phyloP scores from a whole-genome alignment of 35 echinoderm and acorn worm species.

The Patiria miniata region DNA sequence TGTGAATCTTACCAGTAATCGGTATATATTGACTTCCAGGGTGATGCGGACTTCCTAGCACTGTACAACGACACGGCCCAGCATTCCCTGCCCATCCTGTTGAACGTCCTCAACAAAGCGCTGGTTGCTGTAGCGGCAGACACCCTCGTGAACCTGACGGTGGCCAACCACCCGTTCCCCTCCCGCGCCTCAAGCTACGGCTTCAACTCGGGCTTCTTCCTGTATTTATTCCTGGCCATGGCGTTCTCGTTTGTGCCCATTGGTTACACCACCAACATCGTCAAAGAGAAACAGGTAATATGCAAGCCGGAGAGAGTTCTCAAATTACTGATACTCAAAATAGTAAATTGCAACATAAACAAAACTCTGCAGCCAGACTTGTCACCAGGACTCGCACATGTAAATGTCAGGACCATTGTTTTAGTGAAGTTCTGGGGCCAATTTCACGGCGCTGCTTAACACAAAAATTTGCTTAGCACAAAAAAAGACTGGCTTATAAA shows the following conservation, averaged over 20 bases:
- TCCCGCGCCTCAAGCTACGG: not conserved
- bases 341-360: too few relatives aligned
- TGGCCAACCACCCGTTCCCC: slow-evolving; percentile 55
- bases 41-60: not conserved
- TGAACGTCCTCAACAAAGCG: slow-evolving; percentile 52
- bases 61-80: slow-evolving; percentile 70
- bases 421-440: too few relatives aligned
- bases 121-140: not conserved
- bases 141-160: slow-evolving; percentile 35
- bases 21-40: not conserved
- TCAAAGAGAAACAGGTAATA: slow-evolving; percentile 71
- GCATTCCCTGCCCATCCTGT: slow-evolving; percentile 55
- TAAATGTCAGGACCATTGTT: too few relatives aligned
- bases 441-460: too few relatives aligned
- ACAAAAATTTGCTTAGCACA: too few relatives aligned
- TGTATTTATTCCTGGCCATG: slow-evolving; percentile 51
- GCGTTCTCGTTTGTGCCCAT: not conserved
- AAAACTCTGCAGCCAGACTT: too few relatives aligned
- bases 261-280: slow-evolving; percentile 46
- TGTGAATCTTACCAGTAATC: too few relatives aligned
- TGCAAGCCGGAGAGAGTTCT: not conserved
- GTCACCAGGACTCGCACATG: too few relatives aligned
- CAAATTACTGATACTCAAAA: too few relatives aligned
- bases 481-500: too few relatives aligned
- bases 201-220: slow-evolving; percentile 53